Conservation (phyloP, 2,113 vertebrate species). For the Sapajus apella region DNA sequence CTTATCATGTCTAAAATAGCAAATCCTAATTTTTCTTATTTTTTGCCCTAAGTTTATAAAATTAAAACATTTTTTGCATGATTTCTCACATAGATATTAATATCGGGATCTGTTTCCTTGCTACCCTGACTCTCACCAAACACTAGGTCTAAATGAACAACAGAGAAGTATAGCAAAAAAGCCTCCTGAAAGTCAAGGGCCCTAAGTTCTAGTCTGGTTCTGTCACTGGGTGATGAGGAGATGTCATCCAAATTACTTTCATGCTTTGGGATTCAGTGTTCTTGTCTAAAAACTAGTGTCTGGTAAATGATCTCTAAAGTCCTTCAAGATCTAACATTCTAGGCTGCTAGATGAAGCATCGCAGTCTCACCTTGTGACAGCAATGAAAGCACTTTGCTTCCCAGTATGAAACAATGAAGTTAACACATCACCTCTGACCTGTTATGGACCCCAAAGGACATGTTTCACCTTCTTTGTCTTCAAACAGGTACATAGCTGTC, state of each 20-base stretch:
- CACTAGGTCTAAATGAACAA: background rate
- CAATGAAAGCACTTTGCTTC: accelerated
- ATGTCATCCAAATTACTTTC: background rate
- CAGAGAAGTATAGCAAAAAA: background rate
- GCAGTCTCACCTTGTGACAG: background rate
- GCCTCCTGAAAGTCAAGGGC: background rate
- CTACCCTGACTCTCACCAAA: background rate
- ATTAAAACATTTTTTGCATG: background rate
- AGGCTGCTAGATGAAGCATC: background rate
- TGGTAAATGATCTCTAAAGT: background rate
- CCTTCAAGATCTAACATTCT: background rate
- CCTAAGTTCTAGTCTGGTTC: background rate
- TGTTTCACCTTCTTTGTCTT: background rate
- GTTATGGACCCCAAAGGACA: background rate
- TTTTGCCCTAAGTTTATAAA: slow-evolving; percentile 16
- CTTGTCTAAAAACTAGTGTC: background rate
- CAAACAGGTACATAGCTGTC: background rate
- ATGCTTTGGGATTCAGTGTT: background rate
- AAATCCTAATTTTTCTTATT: background rate
- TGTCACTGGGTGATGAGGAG: background rate
- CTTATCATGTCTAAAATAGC: background rate
- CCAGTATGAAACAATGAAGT: background rate
- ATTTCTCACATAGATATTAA: background rate
- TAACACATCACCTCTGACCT: background rate
- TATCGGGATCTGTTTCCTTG: background rate